Evolutionary conservation across 2,113 vertebrate genomes (phyloP).

Genomic region (Solenodon paradoxus): DNA sequence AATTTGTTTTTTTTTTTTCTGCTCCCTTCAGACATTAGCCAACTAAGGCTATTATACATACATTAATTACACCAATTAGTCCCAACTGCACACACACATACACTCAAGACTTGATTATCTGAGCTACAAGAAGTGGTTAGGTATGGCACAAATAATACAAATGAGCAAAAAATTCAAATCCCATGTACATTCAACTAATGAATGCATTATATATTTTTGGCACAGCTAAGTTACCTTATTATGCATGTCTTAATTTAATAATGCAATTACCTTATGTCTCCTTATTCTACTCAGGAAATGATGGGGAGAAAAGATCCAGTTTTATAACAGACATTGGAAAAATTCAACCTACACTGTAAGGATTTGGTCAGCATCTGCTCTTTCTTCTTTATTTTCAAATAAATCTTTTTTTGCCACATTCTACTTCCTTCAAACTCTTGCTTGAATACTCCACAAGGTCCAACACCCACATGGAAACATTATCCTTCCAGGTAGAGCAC

Average conservation of each 20-base stretch:
- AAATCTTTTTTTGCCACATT: neutral
- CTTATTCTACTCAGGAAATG: conserved; percentile 10
- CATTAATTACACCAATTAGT: conserved; percentile 69
- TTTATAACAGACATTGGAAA: neutral
- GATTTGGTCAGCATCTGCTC: neutral
- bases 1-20: conserved; percentile 54
- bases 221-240: conserved; percentile 44
- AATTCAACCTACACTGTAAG: neutral
- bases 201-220: conserved; percentile 43
- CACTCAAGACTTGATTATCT: conserved; percentile 54
- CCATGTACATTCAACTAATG: conserved; percentile 47
- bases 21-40: conserved; percentile 49
- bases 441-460: neutral
- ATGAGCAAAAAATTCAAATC: conserved; percentile 57
- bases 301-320: neutral
- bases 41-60: conserved; percentile 30
- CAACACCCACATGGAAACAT: neutral
- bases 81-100: neutral
- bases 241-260: conserved; percentile 66
- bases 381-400: conserved; percentile 11
- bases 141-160: conserved; percentile 51
- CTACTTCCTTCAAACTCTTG: neutral
- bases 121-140: conserved; percentile 37
- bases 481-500: neutral
- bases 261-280: conserved; percentile 29